Base-by-base conservation (phyloP, 2,113 vertebrate genomes). In the Psettodes erumei region DNA sequence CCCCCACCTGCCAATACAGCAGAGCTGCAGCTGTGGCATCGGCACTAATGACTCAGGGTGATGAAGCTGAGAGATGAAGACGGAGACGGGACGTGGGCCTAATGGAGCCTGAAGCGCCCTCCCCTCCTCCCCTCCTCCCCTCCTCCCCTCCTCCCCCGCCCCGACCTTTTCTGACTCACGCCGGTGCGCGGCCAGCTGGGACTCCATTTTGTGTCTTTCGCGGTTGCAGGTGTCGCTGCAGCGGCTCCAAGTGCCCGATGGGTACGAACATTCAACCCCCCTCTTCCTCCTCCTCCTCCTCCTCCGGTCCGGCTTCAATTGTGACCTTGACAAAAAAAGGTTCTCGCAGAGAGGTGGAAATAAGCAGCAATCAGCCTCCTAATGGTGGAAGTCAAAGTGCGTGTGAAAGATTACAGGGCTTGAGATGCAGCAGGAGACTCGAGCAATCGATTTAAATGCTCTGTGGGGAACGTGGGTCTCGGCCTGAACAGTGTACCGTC, bases 71-170 rank as follows among this genome's bases (percentile, higher is more conserved):
- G 58, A 71, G 84, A 83, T 71, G 84, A 58, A 54, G 72, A 77
- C 43, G 71, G 83, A 83, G 83, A 78, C 43, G 43, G 75, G 80
- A 83, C 12, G 81, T 35, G 58, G 77, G 81, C 72, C 83, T 89
- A 90, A 92, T 92, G 53, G 80, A 82, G 91, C 89, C 87, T 88
- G 87, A 90, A 88, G 84, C 82, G 30, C 53, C 43, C 54, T 48
- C 79, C 60, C 71, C 75, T 75, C 85, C 83, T 72, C 73, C 86
- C 73, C n/a, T n/a, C n/a, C n/a, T n/a, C n/a, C n/a, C n/a, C n/a
- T n/a, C 43, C 54, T 48, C 79, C 60, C 71, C 75, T 75, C 85
- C 83, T 72, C 73, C 86, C 73, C n/a, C n/a, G n/a, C n/a, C n/a
- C 63, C 50, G 30, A 63, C 75, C 83, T 37, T 62, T 79, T n/a